A percentile compares a stretch with the other conserved stretches of the same genome.
Conservation (phyloP, 2,797 vertebrate species). For the Lagorchestes hirsutus region DNA sequence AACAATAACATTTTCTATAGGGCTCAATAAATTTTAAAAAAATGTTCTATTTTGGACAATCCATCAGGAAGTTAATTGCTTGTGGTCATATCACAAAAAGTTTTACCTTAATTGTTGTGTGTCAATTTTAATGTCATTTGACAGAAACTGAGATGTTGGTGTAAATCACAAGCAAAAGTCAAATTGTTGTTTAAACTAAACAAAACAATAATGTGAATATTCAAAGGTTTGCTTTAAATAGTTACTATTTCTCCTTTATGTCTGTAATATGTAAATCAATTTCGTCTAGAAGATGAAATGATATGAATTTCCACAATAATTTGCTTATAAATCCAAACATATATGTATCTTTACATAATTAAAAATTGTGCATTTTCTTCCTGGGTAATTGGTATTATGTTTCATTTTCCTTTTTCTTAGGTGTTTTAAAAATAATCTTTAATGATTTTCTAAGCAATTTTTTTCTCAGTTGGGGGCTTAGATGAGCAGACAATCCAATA, state of each 20-base stretch:
- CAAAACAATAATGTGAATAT: too few species aligned
- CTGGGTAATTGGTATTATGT: background rate
- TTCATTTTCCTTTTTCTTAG: background rate
- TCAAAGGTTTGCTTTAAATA: background rate
- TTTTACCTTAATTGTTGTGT: background rate
- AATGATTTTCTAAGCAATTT: background rate
- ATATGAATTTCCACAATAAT: background rate
- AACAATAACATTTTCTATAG: background rate
- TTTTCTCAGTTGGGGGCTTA: background rate
- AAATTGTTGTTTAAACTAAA: background rate
- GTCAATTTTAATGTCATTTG: background rate
- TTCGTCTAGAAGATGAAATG: background rate
- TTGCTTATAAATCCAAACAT: background rate
- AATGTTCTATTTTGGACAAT: too few species aligned
- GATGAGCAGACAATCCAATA: background rate
- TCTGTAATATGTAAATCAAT: too few species aligned
- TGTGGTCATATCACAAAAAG: background rate
- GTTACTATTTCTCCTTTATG: background rate
- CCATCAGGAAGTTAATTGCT: background rate
- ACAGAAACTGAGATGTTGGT: background rate
- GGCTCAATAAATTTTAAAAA: background rate
- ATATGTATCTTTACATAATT: background rate
- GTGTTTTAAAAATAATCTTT: constrained; percentile 33
- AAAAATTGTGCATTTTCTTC: background rate
- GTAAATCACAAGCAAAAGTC: background rate